Evolutionary conservation across 2,888 invertebrate species (phyloP), one percentile per base, ranked within the genome.

Genomic region (Ornithoptera priamus): DNA sequence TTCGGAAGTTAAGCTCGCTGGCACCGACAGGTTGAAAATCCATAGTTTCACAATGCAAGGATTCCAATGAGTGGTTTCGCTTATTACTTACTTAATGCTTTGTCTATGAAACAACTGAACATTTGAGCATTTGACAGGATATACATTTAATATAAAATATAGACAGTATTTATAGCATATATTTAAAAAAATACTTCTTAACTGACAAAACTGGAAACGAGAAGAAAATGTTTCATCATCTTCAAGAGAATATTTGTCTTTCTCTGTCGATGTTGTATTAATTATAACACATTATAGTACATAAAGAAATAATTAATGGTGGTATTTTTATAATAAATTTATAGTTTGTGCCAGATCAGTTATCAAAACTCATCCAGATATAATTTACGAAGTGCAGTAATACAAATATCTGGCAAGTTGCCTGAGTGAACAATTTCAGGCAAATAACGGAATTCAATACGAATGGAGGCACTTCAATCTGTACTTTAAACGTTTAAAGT

Each of bases 11-110:
- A n/a, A 50, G 8, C 36, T 24, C 10, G 30, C 60, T n/a, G 50
- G 36, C 50, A 30, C 36, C n/a, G 46, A 46, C 65, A 15, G 46
- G n/a, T 50, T 59, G 60, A 17, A n/a, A 46, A 66, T 50, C 46
- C 20, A 66, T 50, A 30, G 46, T 36, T 10, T 18, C 39, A 53
- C 46, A 56, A 67, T 39, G 42, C 65, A 67, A 60, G 50, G 39
- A 50, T n/a, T 12, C 65, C 42, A 30, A 3, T n/a, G 12, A 36
- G 50, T 24, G 6, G 60, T 5, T 60, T 30, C 46, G 46, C n/a
- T 50, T 50, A 66, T 66, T 60, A n/a, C 50, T 66, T 66, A 46
- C 18, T 42, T 60, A 50, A 46, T 20, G 50, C 62, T 15, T 8
- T 30, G 17, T 61, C n/a, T 39, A 39, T 10, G 42, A 53, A 12